Evolutionary conservation across 2,797 vertebrate genomes (phyloP).

Genomic region (Carduelis carduelis): DNA sequence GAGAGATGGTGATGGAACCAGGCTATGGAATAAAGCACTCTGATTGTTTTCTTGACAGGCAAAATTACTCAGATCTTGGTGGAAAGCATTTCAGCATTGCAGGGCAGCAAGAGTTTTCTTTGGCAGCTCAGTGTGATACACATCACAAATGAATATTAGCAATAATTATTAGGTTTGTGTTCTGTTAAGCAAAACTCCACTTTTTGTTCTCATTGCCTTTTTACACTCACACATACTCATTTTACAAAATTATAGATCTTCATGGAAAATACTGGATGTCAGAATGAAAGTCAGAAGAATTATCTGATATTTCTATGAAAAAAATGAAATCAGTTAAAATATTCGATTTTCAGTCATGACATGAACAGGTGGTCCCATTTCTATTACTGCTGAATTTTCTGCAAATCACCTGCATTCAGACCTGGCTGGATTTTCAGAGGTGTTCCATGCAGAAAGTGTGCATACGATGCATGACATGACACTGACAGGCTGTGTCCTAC

Average conservation of each 20-base stretch:
- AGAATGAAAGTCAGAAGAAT: not conserved
- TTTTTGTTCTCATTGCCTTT: slow-evolving; percentile 26
- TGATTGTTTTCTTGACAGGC: slow-evolving; percentile 48
- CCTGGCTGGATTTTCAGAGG: not conserved
- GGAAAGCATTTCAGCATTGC: slow-evolving; percentile 8
- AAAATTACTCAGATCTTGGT: slow-evolving; percentile 41
- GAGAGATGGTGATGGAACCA: not conserved
- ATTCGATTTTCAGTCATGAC: not conserved
- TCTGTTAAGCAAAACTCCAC: slow-evolving; percentile 21
- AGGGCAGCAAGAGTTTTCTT: slow-evolving; percentile 28
- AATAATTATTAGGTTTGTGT: slow-evolving; percentile 13
- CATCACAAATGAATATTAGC: slow-evolving; percentile 1
- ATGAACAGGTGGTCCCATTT: not conserved
- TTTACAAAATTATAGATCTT: slow-evolving; percentile 16
- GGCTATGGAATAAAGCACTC: not conserved
- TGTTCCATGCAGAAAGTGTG: not conserved
- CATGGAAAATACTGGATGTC: not conserved
- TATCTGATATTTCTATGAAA: not conserved
- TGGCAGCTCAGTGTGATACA: slow-evolving; percentile 23
- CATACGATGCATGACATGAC: not conserved
- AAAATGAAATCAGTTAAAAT: not conserved
- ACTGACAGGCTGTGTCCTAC: not conserved
- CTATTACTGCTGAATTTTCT: not conserved
- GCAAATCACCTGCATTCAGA: not conserved
- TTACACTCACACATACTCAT: not conserved